phyloP scores from a whole-genome alignment of 2,888 invertebrate species.

The Dendrolimus pini region DNA sequence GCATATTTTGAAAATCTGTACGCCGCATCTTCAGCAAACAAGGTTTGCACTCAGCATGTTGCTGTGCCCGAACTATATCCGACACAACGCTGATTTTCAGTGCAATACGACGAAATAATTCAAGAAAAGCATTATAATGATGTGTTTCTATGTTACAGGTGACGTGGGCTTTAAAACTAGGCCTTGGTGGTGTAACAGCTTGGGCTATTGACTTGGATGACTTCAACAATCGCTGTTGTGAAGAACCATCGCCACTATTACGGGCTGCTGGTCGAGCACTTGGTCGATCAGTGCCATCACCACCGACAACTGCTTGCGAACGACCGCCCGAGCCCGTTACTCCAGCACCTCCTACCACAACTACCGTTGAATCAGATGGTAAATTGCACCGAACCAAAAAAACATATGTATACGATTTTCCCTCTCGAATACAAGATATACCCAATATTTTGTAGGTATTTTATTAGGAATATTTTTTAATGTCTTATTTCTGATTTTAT shows the following conservation, averaged over 20 bases:
- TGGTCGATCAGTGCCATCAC: constrained; percentile 73
- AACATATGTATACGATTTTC: too few species aligned
- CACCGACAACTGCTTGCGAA: constrained; percentile 77
- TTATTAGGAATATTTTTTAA: too few species aligned
- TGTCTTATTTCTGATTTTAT: too few species aligned
- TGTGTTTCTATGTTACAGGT: constrained; percentile 54
- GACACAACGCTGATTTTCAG: too few species aligned
- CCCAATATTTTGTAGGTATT: too few species aligned
- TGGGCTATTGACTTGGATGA: constrained; percentile 95
- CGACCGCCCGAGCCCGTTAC: constrained; percentile 84
- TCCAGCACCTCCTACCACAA: constrained; percentile 85
- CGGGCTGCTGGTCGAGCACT: constrained; percentile 86
- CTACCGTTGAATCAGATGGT: constrained; percentile 73
- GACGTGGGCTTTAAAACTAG: constrained; percentile 82
- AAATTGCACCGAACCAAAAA: constrained; percentile 4
- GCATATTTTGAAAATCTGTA: too few species aligned
- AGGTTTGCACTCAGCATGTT: too few species aligned
- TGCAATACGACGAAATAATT: too few species aligned
- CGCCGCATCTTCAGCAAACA: too few species aligned
- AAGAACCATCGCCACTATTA: constrained; percentile 86
- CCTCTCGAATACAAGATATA: too few species aligned
- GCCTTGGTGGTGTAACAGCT: constrained; percentile 88
- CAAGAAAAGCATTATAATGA: too few species aligned
- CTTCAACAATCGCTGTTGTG: constrained; percentile 89
- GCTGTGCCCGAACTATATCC: too few species aligned